Conservation (phyloP, 2,888 invertebrate species). For the Agrilus mali region DNA sequence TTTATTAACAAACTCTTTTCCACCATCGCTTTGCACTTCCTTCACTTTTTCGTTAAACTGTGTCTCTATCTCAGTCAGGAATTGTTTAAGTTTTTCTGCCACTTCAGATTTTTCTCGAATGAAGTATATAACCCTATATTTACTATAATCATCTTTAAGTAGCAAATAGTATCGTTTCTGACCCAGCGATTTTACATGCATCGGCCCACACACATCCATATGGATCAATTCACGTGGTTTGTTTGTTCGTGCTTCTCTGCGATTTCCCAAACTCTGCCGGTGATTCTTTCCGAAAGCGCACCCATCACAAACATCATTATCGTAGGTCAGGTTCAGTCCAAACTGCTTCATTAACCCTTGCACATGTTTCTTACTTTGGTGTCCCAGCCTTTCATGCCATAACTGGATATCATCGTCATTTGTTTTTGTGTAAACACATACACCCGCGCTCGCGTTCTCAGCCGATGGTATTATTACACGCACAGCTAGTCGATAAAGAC, state of each 20-base stretch:
- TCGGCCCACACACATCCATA: too few species aligned
- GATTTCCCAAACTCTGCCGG: constrained; percentile 9
- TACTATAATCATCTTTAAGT: constrained; percentile 10
- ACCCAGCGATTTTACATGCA: too few species aligned
- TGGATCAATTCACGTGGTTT: constrained; percentile 5
- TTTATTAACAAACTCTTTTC: constrained; percentile 13
- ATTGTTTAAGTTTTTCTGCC: constrained; percentile 4
- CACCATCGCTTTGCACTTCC: constrained; percentile 14
- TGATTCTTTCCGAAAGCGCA: constrained; percentile 15
- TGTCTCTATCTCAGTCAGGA: constrained; percentile 9
- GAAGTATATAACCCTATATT: constrained; percentile 8
- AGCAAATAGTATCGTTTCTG: constrained; percentile 7
- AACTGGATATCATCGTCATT: constrained; percentile 7
- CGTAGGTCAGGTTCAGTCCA: constrained; percentile 6
- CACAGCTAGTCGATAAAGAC: constrained; percentile 1
- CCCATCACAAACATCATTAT: constrained; percentile 11
- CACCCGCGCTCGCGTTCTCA: too few species aligned
- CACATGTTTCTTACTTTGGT: constrained; percentile 13
- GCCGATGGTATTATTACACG: too few species aligned
- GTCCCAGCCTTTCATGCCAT: constrained; percentile 12
- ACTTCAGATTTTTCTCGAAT: constrained; percentile 8
- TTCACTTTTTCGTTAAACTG: constrained; percentile 12
- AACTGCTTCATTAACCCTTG: constrained; percentile 6
- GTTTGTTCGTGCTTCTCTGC: constrained; percentile 2
- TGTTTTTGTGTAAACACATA: too few species aligned